Percentiles rank a stretch among this genome's conserved stretches.
These are phyloP conservation scores for Rhagonycha lutea DNA, from an alignment of 2,888 invertebrate genomes.

Conservation along the genomic window DNA sequence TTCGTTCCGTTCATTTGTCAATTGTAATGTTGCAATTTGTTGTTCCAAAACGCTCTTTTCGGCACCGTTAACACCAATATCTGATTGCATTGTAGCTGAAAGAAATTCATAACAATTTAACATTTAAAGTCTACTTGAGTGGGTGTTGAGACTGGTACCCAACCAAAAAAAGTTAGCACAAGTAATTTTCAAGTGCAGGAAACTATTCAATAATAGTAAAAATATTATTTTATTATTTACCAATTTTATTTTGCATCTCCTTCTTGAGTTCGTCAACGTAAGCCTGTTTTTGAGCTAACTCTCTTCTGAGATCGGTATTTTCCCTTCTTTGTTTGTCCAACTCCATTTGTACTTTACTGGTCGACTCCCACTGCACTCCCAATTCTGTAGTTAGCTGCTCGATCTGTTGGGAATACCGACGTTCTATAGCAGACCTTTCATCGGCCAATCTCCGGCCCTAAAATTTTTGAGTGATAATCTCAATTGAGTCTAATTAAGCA, in stretches of 20 bases:
- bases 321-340: conserved; percentile 78
- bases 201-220: too few relatives aligned
- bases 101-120: too few relatives aligned
- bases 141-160: background rate
- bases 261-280: conserved; percentile 79
- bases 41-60: conserved; percentile 81
- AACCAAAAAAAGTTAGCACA: too few relatives aligned
- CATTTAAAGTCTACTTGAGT: background rate
- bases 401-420: conserved; percentile 72
- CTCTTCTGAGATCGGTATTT: conserved; percentile 76
- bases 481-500: background rate
- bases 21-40: conserved; percentile 72
- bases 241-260: conserved; percentile 77
- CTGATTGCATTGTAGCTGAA: conserved; percentile 74
- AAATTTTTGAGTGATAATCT: background rate
- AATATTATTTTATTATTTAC: conserved; percentile 52
- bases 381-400: conserved; percentile 81
- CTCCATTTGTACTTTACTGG: conserved; percentile 76
- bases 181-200: too few relatives aligned
- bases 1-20: conserved; percentile 70
- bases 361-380: conserved; percentile 79
- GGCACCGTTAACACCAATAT: conserved; percentile 73
- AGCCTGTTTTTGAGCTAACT: conserved; percentile 73
- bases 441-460: conserved; percentile 66
- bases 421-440: conserved; percentile 73